Evolutionary conservation across 2,113 vertebrate species (phyloP).

Genomic region (Corythaixoides concolor): DNA sequence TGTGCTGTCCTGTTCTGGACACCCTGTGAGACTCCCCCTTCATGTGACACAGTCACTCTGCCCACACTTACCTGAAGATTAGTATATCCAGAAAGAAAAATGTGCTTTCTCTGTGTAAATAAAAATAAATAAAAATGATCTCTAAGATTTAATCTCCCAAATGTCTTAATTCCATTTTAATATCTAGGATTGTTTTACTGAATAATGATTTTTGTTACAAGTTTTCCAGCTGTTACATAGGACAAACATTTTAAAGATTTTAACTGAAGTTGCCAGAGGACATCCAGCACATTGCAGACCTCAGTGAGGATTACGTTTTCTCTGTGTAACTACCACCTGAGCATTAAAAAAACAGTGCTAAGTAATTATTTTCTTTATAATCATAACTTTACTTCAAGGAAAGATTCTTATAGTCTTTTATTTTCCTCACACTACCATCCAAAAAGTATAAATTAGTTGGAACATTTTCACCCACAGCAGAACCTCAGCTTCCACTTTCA

Average conservation of each 20-base stretch:
- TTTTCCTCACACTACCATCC: background rate
- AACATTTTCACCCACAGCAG: background rate
- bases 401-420: background rate
- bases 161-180: background rate
- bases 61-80: background rate
- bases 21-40: background rate
- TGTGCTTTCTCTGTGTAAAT: background rate
- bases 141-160: background rate
- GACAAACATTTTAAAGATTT: background rate
- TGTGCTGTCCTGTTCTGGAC: background rate
- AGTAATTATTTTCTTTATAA: background rate
- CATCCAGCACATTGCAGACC: background rate
- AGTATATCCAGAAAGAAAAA: background rate
- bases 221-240: background rate
- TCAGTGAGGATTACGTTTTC: background rate
- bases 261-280: background rate
- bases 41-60: background rate
- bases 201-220: background rate
- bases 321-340: background rate
- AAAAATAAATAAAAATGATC: background rate
- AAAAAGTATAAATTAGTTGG: background rate
- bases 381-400: background rate
- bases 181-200: background rate
- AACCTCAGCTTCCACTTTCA: background rate
- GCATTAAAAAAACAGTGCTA: background rate